These are phyloP conservation scores for Montipora sp. DNA, from an alignment of 64 coral and sea anemone species.

Conservation along the genomic window DNA sequence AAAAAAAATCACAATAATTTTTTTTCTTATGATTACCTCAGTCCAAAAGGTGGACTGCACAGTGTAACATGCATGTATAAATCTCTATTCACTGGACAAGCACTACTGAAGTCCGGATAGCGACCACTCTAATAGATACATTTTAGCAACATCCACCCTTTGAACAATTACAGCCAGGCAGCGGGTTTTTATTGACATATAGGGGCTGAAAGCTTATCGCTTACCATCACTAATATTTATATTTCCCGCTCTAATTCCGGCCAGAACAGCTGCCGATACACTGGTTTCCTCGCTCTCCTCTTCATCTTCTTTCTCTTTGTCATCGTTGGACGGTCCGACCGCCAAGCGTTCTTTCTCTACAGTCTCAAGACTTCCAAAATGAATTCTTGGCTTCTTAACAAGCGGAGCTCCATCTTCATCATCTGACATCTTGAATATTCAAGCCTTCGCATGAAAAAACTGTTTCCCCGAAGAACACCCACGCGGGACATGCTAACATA, in stretches of 20 bases:
- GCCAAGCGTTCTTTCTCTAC: slow-evolving; percentile 84
- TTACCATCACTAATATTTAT: slow-evolving; percentile 96
- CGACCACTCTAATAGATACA: no score
- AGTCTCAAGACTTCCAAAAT: slow-evolving; percentile 97
- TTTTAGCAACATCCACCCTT: no score
- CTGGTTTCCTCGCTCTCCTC: slow-evolving; percentile 50
- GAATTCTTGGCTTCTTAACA: slow-evolving; percentile 88
- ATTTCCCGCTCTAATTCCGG: slow-evolving; percentile 95
- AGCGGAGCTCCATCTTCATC: slow-evolving; percentile 83
- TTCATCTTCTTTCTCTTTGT: slow-evolving; percentile 16
- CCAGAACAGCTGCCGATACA: slow-evolving; percentile 68
- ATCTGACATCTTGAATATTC: slow-evolving; percentile 74
- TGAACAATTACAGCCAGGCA: no score
- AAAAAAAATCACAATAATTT: no score
- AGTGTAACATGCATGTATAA: no score
- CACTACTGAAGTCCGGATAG: no score
- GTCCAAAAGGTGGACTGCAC: no score
- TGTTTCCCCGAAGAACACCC: no score
- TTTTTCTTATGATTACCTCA: no score
- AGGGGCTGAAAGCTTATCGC: background rate
- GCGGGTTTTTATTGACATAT: no score
- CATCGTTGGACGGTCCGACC: slow-evolving; percentile 52
- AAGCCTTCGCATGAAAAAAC: fast-evolving
- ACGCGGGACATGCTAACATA: background rate
- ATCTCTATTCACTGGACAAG: no score